These are phyloP conservation scores for Thalassophryne amazonica DNA, from an alignment of 2,797 vertebrate genomes.

Conservation along the genomic window DNA sequence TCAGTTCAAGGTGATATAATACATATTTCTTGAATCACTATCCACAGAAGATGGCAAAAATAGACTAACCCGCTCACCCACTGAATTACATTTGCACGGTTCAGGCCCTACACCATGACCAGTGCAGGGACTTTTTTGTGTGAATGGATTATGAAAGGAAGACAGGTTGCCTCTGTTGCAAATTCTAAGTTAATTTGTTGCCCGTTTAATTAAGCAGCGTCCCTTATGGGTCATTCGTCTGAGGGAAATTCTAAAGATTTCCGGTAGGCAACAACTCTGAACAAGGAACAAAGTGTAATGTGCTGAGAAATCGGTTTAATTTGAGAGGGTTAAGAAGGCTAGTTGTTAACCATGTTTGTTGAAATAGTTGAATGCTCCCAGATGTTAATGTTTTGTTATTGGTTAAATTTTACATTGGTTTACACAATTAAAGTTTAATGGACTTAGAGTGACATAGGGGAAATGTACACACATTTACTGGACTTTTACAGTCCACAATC, in stretches of 20 bases:
- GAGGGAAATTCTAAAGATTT: conserved; percentile 53
- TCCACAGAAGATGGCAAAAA: too few relatives aligned
- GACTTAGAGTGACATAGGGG: too few relatives aligned
- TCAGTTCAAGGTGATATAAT: too few relatives aligned
- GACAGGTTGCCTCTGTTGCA: conserved; percentile 6
- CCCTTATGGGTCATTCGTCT: conserved; percentile 55
- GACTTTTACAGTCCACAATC: too few relatives aligned
- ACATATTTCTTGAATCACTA: too few relatives aligned
- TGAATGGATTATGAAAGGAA: conserved; percentile 6
- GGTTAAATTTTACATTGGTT: too few relatives aligned
- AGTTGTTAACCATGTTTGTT: conserved; percentile 22
- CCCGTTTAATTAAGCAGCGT: conserved; percentile 49
- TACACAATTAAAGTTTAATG: too few relatives aligned
- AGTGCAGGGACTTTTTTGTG: too few relatives aligned
- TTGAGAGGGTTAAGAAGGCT: conserved; percentile 1
- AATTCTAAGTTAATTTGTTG: conserved; percentile 46
- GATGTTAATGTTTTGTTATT: conserved; percentile 20
- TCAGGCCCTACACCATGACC: too few relatives aligned
- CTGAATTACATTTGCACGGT: too few relatives aligned
- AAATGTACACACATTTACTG: too few relatives aligned
- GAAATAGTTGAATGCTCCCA: conserved; percentile 33
- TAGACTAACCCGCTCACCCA: too few relatives aligned
- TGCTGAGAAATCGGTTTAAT: conserved; percentile 49
- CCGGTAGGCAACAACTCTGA: conserved; percentile 49
- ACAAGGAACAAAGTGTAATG: conserved; percentile 50